phyloP scores from a whole-genome alignment of 2,113 vertebrate species.

The Micromys minutus region DNA sequence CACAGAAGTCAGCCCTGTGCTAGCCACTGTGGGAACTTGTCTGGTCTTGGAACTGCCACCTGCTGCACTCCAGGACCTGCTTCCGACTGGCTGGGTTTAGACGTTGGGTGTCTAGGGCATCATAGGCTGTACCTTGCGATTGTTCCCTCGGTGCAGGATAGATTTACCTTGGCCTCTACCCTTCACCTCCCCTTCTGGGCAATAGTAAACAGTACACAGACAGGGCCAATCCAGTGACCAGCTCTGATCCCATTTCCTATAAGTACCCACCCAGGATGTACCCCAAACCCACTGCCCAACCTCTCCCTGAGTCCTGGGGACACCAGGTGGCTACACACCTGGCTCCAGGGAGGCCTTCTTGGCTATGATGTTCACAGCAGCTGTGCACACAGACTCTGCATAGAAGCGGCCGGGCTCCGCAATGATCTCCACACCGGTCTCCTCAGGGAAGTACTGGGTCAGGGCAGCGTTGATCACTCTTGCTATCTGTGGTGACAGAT shows the following conservation, averaged over 20 bases:
- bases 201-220: neutral
- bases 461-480: conserved; percentile 7
- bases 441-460: conserved; percentile 58
- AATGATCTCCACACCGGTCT: neutral
- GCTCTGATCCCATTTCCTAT: neutral
- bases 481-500: neutral
- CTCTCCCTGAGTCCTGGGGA: neutral
- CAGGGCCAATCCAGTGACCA: neutral
- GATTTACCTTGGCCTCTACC: neutral
- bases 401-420: conserved; percentile 59
- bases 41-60: neutral
- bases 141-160: neutral
- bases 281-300: neutral
- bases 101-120: neutral
- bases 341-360: conserved; percentile 56
- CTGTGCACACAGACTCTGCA: neutral
- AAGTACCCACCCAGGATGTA: neutral
- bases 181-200: neutral
- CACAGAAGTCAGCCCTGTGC: neutral
- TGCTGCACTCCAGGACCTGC: neutral
- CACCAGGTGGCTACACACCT: rapidly evolving
- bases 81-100: neutral
- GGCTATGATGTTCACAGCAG: conserved; percentile 32
- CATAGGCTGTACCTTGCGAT: neutral
- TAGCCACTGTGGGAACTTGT: neutral